Base-by-base conservation (phyloP, 2,113 vertebrate genomes). In the Neotoma lepida region DNA sequence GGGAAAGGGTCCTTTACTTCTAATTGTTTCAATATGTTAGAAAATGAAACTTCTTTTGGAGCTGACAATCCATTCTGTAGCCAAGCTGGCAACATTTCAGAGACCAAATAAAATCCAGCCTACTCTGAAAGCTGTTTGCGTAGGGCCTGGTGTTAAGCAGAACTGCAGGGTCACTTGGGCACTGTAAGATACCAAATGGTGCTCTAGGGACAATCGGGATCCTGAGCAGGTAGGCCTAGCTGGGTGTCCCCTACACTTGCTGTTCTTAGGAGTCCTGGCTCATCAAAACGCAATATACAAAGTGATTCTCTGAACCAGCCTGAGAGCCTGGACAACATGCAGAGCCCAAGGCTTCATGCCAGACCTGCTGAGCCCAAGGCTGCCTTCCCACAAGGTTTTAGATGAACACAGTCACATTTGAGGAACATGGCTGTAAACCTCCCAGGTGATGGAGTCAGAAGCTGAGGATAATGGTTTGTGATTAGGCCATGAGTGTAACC, bases 1-100 rank as follows among this genome's bases (percentile, higher is more conserved):
- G 35, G 87, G 66, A 22, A 94, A 89, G 4, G 30, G 18, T 94
- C 86, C 74, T 86, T 95, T 91, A 86, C 90, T 93, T 86, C 58
- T 97, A 96, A 98, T 96, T 87, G 94, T 89, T 98, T 96, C 97
- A 95, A 82, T 30, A 90, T 90, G 97, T 0, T 66, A 88, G 86
- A 66, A 41, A 88, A 30, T 35, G 78, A 97, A 96, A 92, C 90
- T 9, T 61, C 58, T 0, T 41, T 94, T 97, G 97, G 95, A 95
- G 93, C 95, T 56, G 10, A 89, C 12, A 12, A 35, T 91, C 22
- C 49, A 17, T 61, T 95, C 90, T n/a, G 2, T 86, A 93, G 94
- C 97, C 97, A 96, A 71, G 58, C 1, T 93, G 97, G 97, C 90
- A 39, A 90, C 30, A 70, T 54, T 88, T 96, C 85, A 90, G 94